phyloP scores from a whole-genome alignment of 2,113 vertebrate species.

The Puffinus mauretanicus region DNA sequence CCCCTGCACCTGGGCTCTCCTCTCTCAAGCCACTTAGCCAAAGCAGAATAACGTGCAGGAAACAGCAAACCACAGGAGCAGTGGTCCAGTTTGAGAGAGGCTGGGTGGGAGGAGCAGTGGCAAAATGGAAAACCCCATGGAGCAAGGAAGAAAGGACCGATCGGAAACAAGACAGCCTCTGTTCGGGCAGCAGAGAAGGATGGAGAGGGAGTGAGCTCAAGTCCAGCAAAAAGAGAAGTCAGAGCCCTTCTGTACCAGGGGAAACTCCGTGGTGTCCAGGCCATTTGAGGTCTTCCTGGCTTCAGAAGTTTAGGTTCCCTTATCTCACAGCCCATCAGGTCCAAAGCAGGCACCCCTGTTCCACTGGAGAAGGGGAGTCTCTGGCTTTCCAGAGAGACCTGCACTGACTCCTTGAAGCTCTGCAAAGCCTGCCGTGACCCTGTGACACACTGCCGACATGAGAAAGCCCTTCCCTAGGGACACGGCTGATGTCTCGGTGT shows the following conservation, averaged over 20 bases:
- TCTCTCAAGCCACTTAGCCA: neutral
- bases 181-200: neutral
- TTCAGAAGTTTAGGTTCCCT: neutral
- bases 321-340: neutral
- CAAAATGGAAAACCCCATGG: neutral
- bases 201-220: neutral
- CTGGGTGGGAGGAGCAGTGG: neutral
- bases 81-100: neutral
- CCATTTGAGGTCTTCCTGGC: neutral
- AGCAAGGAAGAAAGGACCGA: neutral
- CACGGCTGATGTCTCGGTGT: accelerated
- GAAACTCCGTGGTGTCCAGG: neutral
- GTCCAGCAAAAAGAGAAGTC: neutral
- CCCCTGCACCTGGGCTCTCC: neutral
- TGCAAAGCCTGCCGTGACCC: neutral
- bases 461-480: neutral
- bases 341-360: neutral
- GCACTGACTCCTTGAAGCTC: accelerated
- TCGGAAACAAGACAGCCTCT: neutral
- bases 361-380: neutral
- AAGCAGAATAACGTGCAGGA: neutral
- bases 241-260: neutral
- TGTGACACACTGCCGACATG: neutral
- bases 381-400: neutral
- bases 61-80: neutral